Percentiles rank a stretch among this genome's conserved stretches.
Evolutionary conservation across 2,113 vertebrate genomes (phyloP).

Genomic region (Cyrtonyx montezumae): DNA sequence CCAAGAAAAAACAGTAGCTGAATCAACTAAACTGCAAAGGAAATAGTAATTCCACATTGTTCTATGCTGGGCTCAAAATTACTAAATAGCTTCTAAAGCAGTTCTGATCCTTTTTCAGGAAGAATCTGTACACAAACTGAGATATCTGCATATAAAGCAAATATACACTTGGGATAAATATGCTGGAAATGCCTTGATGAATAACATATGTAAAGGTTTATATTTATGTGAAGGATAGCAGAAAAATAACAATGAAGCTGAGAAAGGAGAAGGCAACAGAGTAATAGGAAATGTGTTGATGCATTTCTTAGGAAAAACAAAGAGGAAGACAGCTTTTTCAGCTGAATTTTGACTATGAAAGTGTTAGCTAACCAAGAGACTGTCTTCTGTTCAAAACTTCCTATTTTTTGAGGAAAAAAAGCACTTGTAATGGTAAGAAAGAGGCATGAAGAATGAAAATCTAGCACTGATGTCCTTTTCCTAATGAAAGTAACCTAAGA

Average conservation of each 20-base stretch:
- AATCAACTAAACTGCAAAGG: conserved; percentile 65
- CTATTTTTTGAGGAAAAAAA: neutral
- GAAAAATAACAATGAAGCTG: neutral
- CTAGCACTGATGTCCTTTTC: neutral
- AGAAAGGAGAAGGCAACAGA: neutral
- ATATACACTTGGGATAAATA: neutral
- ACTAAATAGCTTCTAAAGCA: neutral
- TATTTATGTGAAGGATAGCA: neutral
- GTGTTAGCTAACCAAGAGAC: neutral
- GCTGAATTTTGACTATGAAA: neutral
- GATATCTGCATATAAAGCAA: neutral
- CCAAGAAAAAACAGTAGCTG: conserved; percentile 64
- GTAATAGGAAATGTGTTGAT: neutral
- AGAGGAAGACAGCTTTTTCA: neutral
- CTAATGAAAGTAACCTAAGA: neutral
- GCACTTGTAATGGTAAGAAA: neutral
- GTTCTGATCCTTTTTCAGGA: neutral
- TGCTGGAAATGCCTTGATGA: neutral
- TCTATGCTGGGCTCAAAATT: neutral
- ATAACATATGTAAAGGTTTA: neutral
- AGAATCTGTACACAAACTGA: neutral
- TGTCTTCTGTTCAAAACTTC: neutral
- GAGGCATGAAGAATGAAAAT: neutral
- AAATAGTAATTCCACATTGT: conserved; percentile 44
- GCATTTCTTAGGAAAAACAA: neutral